These are phyloP conservation scores for Diaprepes abbreviatus DNA, from an alignment of 2,888 invertebrate species.

Conservation along the genomic window DNA sequence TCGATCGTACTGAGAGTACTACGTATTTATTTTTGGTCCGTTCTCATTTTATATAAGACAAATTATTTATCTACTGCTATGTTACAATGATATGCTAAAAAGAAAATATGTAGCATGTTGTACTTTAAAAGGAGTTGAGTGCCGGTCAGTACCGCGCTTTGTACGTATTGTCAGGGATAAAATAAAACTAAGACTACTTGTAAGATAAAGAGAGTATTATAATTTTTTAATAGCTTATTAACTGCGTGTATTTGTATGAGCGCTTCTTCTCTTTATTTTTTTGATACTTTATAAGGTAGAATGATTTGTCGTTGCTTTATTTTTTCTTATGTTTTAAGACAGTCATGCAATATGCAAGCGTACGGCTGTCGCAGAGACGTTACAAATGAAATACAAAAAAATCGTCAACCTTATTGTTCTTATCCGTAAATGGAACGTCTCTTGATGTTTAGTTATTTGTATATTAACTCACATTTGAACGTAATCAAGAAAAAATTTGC, in stretches of 20 bases:
- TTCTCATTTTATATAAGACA: conserved; percentile 48
- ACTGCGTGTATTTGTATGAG: conserved; percentile 26
- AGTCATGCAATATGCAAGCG: not conserved
- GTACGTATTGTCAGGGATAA: conserved; percentile 39
- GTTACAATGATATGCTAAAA: conserved; percentile 47
- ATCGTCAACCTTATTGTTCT: not conserved
- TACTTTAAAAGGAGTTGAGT: conserved; percentile 45
- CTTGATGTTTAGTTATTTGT: not conserved
- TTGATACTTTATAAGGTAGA: conserved; percentile 3
- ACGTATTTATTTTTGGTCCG: conserved; percentile 35
- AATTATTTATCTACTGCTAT: conserved; percentile 49
- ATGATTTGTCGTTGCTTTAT: conserved; percentile 1
- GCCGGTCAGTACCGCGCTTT: conserved; percentile 39
- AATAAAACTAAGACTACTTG: conserved; percentile 40
- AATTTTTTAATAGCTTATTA: conserved; percentile 50
- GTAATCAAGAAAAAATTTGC: too few relatives aligned
- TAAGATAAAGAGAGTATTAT: conserved; percentile 40
- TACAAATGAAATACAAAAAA: not conserved
- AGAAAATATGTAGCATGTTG: conserved; percentile 46
- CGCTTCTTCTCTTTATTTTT: conserved; percentile 21
- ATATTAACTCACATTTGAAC: too few relatives aligned
- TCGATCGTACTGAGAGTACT: conserved; percentile 29
- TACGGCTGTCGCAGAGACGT: not conserved
- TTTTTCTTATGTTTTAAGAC: not conserved
- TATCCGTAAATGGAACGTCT: not conserved